Evolutionary conservation across 2,113 vertebrate genomes (phyloP).

Genomic region (Clarias gariepinus): DNA sequence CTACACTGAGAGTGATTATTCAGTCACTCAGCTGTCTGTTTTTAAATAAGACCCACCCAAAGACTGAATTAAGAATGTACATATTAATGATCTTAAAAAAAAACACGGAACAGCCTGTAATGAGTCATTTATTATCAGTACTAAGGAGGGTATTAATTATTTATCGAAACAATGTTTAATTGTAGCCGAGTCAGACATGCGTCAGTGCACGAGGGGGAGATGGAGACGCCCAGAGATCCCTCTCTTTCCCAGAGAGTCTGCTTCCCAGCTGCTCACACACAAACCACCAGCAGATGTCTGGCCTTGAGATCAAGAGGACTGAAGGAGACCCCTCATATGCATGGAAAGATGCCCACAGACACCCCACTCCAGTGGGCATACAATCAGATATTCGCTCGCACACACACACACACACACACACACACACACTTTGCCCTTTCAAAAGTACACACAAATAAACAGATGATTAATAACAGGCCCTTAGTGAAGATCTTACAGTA

Average conservation of each 20-base stretch:
- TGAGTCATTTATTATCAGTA: slow-evolving; percentile 29
- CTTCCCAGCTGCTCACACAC: slow-evolving; percentile 68
- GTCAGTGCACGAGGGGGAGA: slow-evolving; percentile 23
- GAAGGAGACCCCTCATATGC: slow-evolving; percentile 71
- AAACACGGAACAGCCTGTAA: not conserved
- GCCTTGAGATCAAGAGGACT: slow-evolving; percentile 71
- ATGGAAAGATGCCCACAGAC: slow-evolving; percentile 66
- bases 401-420: slow-evolving; percentile 8
- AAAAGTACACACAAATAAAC: slow-evolving; percentile 57
- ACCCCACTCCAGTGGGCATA: slow-evolving; percentile 50
- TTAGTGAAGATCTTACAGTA: slow-evolving; percentile 61
- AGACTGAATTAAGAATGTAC: not conserved
- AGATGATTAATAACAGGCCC: slow-evolving; percentile 63
- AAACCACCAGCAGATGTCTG: slow-evolving; percentile 77
- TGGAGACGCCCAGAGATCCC: slow-evolving; percentile 20
- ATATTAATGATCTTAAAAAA: slow-evolving; percentile 8
- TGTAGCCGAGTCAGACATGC: slow-evolving; percentile 15
- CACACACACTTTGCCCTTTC: slow-evolving; percentile 41
- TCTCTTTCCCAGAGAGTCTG: slow-evolving; percentile 52
- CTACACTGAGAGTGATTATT: slow-evolving; percentile 1
- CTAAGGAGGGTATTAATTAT: slow-evolving; percentile 32
- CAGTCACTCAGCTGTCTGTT: slow-evolving; percentile 22
- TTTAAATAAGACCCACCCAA: slow-evolving; percentile 1
- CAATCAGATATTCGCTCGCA: slow-evolving; percentile 23
- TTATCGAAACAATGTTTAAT: slow-evolving; percentile 40